A percentile compares a stretch with the other conserved stretches of the same genome.
Conservation (phyloP, 2,888 invertebrate species). For the Cantharis rustica region DNA sequence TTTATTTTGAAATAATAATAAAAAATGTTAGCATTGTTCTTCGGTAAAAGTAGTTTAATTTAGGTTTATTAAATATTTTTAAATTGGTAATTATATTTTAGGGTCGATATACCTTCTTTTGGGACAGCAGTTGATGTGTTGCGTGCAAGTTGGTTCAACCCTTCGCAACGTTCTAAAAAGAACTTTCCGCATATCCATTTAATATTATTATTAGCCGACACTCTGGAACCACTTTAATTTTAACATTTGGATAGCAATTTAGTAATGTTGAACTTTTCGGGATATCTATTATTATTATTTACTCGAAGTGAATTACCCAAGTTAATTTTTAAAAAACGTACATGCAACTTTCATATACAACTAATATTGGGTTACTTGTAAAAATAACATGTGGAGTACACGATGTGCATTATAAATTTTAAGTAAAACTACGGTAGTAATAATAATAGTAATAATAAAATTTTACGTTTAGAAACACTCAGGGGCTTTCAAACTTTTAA, state of each 20-base stretch:
- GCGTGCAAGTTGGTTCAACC: conserved; percentile 25
- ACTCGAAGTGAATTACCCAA: conserved; percentile 14
- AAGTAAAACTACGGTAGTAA: conserved; percentile 6
- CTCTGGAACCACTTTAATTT: conserved; percentile 35
- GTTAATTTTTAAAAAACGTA: conserved; percentile 15
- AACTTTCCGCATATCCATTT: conserved; percentile 36
- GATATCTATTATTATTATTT: conserved; percentile 28
- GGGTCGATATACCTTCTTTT: not conserved
- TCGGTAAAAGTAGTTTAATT: conserved; percentile 1
- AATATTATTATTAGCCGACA: conserved; percentile 37
- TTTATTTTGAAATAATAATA: not conserved
- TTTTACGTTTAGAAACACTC: conserved; percentile 19
- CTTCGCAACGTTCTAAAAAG: conserved; percentile 23
- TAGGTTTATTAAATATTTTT: not conserved
- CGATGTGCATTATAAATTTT: conserved; percentile 11
- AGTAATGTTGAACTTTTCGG: conserved; percentile 28
- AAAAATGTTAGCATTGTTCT: not conserved
- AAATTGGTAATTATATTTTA: conserved; percentile 1
- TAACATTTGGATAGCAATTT: conserved; percentile 37
- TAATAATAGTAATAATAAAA: conserved; percentile 12
- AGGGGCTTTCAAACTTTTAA: conserved; percentile 3
- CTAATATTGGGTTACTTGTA: conserved; percentile 15
- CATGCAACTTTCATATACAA: conserved; percentile 7
- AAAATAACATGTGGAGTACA: conserved; percentile 11
- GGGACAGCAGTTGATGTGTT: conserved; percentile 11